Percentiles rank a stretch among this genome's conserved stretches.
Evolutionary conservation across 2,888 invertebrate genomes (phyloP).

Genomic region (Phragmatobia fuliginosa): DNA sequence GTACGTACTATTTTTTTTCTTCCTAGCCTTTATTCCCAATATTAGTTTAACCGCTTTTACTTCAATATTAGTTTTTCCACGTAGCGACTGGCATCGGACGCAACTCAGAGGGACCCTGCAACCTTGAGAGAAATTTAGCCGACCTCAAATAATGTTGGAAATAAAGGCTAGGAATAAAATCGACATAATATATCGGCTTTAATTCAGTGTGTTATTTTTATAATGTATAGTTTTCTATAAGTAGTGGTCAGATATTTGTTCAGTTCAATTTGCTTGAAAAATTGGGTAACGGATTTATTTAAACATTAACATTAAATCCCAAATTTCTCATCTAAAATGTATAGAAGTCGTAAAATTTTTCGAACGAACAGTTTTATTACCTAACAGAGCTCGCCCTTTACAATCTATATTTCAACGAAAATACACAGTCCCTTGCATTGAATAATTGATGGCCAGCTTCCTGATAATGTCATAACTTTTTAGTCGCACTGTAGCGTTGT

Average conservation of each 20-base stretch:
- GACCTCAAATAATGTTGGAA: too few species aligned
- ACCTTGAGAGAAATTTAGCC: too few species aligned
- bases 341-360: neutral
- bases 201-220: too few species aligned
- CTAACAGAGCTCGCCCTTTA: neutral
- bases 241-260: neutral
- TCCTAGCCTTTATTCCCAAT: too few species aligned
- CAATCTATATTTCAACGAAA: slow-evolving; percentile 29
- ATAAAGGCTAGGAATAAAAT: too few species aligned
- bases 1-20: too few species aligned
- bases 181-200: too few species aligned
- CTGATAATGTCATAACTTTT: slow-evolving; percentile 38
- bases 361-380: neutral
- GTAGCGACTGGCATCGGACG: too few species aligned
- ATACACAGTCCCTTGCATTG: slow-evolving; percentile 19
- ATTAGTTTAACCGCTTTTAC: too few species aligned
- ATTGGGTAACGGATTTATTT: neutral
- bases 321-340: neutral
- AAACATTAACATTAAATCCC: neutral
- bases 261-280: neutral
- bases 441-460: slow-evolving; percentile 37
- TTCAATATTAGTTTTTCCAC: too few species aligned
- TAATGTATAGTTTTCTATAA: too few species aligned
- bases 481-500: slow-evolving; percentile 13
- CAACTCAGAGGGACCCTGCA: too few species aligned